Conservation (phyloP, 2,113 vertebrate species). For the Passer domesticus region DNA sequence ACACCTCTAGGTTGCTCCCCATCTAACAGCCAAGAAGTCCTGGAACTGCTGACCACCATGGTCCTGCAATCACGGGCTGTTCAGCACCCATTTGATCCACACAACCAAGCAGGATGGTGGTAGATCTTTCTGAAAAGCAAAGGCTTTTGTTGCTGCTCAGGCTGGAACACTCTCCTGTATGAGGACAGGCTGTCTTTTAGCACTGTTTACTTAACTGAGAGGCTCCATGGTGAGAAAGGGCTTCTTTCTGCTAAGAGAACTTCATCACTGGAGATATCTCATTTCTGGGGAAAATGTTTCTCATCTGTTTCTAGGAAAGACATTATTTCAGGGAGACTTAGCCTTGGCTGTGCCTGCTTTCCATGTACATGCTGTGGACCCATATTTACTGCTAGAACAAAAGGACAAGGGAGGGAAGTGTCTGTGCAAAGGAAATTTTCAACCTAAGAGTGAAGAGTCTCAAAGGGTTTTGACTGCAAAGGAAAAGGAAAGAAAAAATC, state of each 20-base stretch:
- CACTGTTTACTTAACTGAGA: neutral
- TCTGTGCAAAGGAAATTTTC: conserved; percentile 47
- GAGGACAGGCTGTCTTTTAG: neutral
- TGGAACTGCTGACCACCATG: neutral
- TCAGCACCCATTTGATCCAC: neutral
- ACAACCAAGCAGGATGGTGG: neutral
- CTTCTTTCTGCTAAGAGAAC: neutral
- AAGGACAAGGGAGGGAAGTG: conserved; percentile 36
- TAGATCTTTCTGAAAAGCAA: neutral
- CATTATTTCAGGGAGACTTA: neutral
- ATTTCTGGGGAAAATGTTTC: conserved; percentile 8
- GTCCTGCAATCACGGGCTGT: neutral
- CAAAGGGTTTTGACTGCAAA: conserved; percentile 37
- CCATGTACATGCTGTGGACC: neutral
- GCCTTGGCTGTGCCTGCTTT: neutral
- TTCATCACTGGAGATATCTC: neutral
- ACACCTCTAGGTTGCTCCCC: neutral
- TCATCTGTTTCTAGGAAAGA: conserved; percentile 20
- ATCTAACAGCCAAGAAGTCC: neutral
- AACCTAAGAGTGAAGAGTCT: conserved; percentile 23
- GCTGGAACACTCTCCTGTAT: neutral
- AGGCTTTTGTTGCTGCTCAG: neutral
- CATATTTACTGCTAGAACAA: conserved; percentile 40
- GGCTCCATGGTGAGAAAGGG: neutral
- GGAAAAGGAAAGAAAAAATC: conserved; percentile 50